Evolutionary conservation across 2,113 vertebrate species (phyloP).

Genomic region (Onychostoma macrolepis): DNA sequence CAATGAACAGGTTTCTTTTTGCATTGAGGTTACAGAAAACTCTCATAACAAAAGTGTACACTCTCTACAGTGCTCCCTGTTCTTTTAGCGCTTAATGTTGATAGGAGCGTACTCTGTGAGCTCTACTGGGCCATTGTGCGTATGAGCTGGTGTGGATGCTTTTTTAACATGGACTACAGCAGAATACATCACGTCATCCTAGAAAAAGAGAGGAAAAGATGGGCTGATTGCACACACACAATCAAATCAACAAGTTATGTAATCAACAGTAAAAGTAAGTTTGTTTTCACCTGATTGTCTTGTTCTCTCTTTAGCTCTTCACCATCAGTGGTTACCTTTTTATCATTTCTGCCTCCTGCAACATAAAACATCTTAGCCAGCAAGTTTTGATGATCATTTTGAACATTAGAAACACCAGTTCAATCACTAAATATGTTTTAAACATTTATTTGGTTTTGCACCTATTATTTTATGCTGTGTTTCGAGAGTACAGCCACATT

Average conservation of each 20-base stretch:
- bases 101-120: background rate
- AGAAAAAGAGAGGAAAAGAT: background rate
- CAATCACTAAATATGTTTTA: background rate
- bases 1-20: background rate
- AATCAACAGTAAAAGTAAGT: background rate
- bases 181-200: constrained; percentile 14
- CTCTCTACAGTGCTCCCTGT: background rate
- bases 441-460: background rate
- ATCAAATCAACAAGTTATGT: background rate
- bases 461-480: background rate
- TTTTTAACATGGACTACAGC: background rate
- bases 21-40: background rate
- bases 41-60: background rate
- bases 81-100: background rate
- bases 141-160: background rate
- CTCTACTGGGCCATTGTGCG: background rate
- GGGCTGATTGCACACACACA: background rate
- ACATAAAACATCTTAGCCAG: background rate
- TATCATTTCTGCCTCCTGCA: background rate
- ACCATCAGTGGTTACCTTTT: background rate
- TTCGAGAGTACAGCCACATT: background rate
- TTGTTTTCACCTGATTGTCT: background rate
- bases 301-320: background rate
- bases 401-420: background rate
- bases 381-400: background rate